These are phyloP conservation scores for Drosophila varians DNA, from an alignment of 1,140 invertebrate genomes.

Conservation along the genomic window DNA sequence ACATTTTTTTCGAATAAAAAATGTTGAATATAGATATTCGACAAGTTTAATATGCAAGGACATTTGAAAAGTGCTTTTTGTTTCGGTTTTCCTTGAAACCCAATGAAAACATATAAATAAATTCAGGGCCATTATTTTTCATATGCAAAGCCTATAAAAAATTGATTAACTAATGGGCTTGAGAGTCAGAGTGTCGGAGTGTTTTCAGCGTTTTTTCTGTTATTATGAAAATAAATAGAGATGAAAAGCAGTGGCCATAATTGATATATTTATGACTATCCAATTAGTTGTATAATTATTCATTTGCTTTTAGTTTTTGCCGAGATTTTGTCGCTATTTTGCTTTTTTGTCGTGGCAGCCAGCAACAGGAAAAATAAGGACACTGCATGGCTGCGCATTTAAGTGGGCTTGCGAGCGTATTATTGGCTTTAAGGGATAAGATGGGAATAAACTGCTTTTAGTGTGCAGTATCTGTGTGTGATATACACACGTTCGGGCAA, in stretches of 20 bases:
- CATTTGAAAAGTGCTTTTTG: not conserved
- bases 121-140: not conserved
- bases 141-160: not conserved
- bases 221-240: not conserved
- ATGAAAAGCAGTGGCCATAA: not conserved
- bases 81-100: not conserved
- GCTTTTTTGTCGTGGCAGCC: conserved; percentile 6
- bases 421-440: conserved; percentile 82
- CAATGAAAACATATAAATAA: not conserved
- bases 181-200: not conserved
- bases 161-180: conserved; percentile 1
- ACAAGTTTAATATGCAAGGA: not conserved
- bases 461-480: conserved; percentile 20
- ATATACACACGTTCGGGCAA: conserved; percentile 17
- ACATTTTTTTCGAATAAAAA: not conserved
- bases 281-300: not conserved
- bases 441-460: conserved; percentile 80
- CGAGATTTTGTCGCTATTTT: not conserved
- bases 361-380: conserved; percentile 31
- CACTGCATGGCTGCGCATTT: conserved; percentile 61
- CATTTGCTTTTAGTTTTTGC: not conserved
- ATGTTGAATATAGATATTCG: not conserved
- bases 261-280: conserved; percentile 2
- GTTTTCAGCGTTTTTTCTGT: not conserved
- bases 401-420: conserved; percentile 74